These are phyloP conservation scores for Helicolenus hilgendorfi DNA, from an alignment of 2,797 vertebrate genomes.

Conservation along the genomic window DNA sequence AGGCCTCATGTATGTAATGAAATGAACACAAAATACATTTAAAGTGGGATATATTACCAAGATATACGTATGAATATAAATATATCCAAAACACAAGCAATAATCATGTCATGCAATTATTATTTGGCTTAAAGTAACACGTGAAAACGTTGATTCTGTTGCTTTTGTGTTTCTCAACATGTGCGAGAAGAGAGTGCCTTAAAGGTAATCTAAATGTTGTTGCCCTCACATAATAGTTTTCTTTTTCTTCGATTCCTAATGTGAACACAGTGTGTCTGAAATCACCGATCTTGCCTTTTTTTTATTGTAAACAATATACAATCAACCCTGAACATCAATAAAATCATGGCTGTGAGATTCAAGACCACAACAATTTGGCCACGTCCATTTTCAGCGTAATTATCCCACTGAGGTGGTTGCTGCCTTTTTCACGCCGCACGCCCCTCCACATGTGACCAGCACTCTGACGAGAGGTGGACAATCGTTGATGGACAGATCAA, in stretches of 20 bases:
- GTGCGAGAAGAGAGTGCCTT: neutral
- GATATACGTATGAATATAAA: no score
- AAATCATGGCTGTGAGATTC: neutral
- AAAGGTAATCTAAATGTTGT: conserved; percentile 19
- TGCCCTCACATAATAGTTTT: neutral
- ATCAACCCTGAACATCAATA: conserved; percentile 22
- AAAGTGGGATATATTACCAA: no score
- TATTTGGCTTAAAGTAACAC: neutral
- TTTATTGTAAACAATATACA: conserved; percentile 25
- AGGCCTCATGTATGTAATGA: no score
- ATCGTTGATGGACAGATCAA: conserved; percentile 73
- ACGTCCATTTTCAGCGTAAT: conserved; percentile 20
- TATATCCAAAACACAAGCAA: no score
- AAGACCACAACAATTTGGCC: neutral
- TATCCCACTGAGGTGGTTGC: conserved; percentile 16
- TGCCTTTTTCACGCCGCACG: conserved; percentile 22
- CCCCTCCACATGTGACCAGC: conserved; percentile 17
- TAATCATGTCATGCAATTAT: no score
- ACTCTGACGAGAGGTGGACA: conserved; percentile 46
- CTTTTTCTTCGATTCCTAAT: neutral
- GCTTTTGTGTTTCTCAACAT: conserved; percentile 24
- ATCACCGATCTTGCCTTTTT: neutral
- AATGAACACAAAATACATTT: no score
- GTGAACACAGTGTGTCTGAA: neutral
- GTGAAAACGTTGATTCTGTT: conserved; percentile 1